Base-by-base conservation (phyloP, 2,113 vertebrate genomes). In the Cichladusa arquata region DNA sequence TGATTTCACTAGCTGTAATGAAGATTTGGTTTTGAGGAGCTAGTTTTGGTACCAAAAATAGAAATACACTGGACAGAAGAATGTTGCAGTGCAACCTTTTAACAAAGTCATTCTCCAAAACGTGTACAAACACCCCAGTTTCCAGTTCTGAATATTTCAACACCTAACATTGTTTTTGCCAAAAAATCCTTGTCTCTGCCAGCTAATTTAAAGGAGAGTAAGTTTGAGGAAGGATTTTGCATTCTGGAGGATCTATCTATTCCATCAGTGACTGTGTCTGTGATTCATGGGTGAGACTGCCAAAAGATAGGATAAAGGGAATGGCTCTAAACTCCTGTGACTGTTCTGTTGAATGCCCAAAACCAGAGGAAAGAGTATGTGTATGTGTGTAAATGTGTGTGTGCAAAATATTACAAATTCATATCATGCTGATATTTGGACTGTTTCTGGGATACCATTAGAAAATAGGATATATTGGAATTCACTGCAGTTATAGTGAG, bases 301-400 rank as follows among this genome's bases (percentile, higher is more conserved):
- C 88, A 92, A 71, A 93, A 88, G 60, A 79, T n/a, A 85, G 48
- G 40, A 81, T 86, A 88, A 96, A 94, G 64, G 19, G 66, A 95
- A 93, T 51, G n/a, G 22, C 60, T 80, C 64, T 78, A 80, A 82
- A 93, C 48, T 93, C 93, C 82, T 71, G 31, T 62, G 60, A 74
- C 74, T 95, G 64, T 90, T 92, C 51, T 62, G 14, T 38, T 83
- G 79, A 83, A 50, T 64, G 60, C 40, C 79, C 60, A 36, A 88
- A 91, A 86, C 1, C 24, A 90, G 33, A 61, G 34, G 24, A 73
- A 12, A 66, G 12, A 44, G 11, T 34, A 34, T 11, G 14, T 66
- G 4, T 28, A 10, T 9, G 3, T 15, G 5, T 51, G 7, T 26
- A 26, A n/a, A 26, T 3, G 2, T 16, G 10, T 25, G 14, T 65